Evolutionary conservation across 2,113 vertebrate genomes (phyloP).

Genomic region (Urocitellus parryii): DNA sequence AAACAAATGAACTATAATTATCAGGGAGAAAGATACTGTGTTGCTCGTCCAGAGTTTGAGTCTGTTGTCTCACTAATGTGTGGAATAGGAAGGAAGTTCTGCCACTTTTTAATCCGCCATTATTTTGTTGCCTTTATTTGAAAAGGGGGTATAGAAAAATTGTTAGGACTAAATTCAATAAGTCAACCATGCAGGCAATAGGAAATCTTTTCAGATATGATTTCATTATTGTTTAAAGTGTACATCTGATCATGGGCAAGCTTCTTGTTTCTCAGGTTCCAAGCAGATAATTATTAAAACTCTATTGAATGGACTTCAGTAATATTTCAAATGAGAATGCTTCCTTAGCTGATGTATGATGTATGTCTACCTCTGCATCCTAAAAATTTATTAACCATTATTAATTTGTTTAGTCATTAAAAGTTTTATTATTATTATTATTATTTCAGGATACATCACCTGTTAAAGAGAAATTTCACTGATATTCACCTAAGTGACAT

Average conservation of each 20-base stretch:
- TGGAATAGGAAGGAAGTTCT: background rate
- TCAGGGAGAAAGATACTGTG: background rate
- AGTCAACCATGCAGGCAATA: background rate
- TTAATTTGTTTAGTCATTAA: slow-evolving; percentile 6
- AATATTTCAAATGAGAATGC: slow-evolving; percentile 5
- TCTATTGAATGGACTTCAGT: background rate
- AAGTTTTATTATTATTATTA: background rate
- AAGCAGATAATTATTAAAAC: slow-evolving; percentile 39
- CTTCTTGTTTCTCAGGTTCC: background rate
- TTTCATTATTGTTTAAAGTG: slow-evolving; percentile 3
- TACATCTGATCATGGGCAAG: background rate
- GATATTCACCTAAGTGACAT: background rate
- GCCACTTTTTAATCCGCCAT: background rate
- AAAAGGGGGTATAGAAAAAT: background rate
- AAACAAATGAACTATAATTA: background rate
- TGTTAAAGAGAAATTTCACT: slow-evolving; percentile 10
- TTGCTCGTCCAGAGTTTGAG: background rate
- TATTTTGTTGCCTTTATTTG: background rate
- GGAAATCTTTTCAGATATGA: background rate
- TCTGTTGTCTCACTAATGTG: background rate
- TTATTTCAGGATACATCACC: background rate
- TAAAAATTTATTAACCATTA: background rate
- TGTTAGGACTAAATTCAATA: background rate
- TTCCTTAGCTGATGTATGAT: background rate
- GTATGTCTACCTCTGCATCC: background rate